These are phyloP conservation scores for Cydia strobilella DNA, from an alignment of 1,140 invertebrate genomes.

Conservation along the genomic window DNA sequence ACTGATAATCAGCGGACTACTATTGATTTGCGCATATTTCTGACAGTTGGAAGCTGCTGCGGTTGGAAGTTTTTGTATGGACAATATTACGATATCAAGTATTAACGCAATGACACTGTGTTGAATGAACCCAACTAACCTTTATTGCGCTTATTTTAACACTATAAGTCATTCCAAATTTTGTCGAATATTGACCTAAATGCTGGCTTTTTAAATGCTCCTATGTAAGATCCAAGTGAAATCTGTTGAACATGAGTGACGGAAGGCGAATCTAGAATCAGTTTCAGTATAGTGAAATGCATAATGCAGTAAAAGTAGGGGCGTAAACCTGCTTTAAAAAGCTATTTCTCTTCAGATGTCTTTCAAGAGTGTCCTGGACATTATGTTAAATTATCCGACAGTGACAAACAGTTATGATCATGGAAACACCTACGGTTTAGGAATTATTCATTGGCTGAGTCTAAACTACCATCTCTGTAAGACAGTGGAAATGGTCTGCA, in stretches of 20 bases:
- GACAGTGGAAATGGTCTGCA: slow-evolving; percentile 24
- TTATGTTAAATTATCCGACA: slow-evolving; percentile 26
- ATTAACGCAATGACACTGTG: too few relatives aligned
- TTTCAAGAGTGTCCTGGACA: slow-evolving; percentile 17
- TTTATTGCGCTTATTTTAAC: too few relatives aligned
- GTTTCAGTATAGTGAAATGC: slow-evolving; percentile 15
- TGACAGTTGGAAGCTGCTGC: background rate
- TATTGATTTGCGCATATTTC: background rate
- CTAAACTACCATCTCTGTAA: slow-evolving; percentile 29
- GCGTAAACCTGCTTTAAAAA: slow-evolving; percentile 30
- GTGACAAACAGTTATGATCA: slow-evolving; percentile 32
- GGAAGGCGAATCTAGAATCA: slow-evolving; percentile 27
- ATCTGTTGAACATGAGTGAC: background rate
- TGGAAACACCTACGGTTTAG: slow-evolving; percentile 29
- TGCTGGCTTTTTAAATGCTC: background rate
- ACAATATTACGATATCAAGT: background rate
- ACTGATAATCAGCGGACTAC: background rate
- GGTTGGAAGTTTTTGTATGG: background rate
- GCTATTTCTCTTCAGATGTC: slow-evolving; percentile 31
- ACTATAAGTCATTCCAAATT: background rate
- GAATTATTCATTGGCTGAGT: slow-evolving; percentile 28
- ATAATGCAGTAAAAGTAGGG: slow-evolving; percentile 25
- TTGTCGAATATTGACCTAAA: background rate
- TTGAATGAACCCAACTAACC: too few relatives aligned
- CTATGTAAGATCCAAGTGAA: background rate